Evolutionary conservation across 2,113 vertebrate genomes (phyloP), one percentile per base, ranked within the genome.

Genomic region (Pipra filicauda): DNA sequence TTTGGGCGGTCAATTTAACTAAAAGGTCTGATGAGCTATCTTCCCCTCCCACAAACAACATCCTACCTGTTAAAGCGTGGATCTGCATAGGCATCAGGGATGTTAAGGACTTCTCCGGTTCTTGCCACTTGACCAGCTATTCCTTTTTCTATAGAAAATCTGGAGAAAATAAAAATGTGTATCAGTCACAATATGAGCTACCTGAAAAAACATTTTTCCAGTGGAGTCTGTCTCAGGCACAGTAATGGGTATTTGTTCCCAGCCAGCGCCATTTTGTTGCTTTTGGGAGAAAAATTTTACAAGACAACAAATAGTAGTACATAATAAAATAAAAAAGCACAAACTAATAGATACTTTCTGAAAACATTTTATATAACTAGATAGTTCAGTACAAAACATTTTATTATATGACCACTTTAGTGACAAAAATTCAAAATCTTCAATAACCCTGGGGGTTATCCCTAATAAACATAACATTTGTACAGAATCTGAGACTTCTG

Each of bases 71-170:
- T 99, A 96, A 99, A 99, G 96, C 99, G 99, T 33, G 99, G 99
- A 96, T 99, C 99, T 97, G 99, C 99, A 96, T 99, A 99, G 98
- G 99, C 99, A 93, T 99, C 99, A 80, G 99, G 99, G 96, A 99
- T 99, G 97, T 99, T 99, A 96, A 99, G 98, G 92, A 99, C 99
- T 97, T 99, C 99, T 93, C 99, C 99, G 41, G 99, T 99, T 97
- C 98, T 98, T 88, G 99, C 99, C 85, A 99, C 99, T 95, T 99
- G 99, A 66, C 99, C 99, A 83, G 99, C 99, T 92, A 99, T 99
- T 95, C 99, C 99, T 97, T 99, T 99, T 77, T 99, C 99, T 97
- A 99, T 99, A 84, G 99, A 99, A 98, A 99, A 99, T 98, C 99
- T 99, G 92, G 24, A 97, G 24, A 92, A 43, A 96, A 65, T 14